Evolutionary conservation across 2,797 vertebrate species (phyloP).

Genomic region (Alosa sapidissima): DNA sequence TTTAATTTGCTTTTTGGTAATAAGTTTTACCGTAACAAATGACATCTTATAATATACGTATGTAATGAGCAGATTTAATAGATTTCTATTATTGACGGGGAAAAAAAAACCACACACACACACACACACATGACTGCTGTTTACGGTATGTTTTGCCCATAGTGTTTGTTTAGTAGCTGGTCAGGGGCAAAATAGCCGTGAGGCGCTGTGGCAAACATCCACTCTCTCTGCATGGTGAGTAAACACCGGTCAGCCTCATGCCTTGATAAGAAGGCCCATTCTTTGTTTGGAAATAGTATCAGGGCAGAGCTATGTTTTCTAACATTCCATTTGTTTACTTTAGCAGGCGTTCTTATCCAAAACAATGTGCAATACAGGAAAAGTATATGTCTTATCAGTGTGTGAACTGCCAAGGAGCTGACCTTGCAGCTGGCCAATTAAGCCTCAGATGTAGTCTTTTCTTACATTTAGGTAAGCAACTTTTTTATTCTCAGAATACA

Average conservation of each 20-base stretch:
- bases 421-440: neutral
- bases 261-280: neutral
- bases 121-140: neutral
- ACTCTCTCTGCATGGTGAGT: neutral
- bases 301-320: neutral
- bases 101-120: neutral
- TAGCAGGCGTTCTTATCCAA: conserved; percentile 7
- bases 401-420: neutral
- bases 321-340: neutral
- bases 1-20: neutral
- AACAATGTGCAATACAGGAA: conserved; percentile 21
- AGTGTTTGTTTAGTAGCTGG: neutral
- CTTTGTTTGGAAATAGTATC: neutral
- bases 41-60: neutral
- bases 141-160: neutral
- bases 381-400: neutral
- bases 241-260: neutral
- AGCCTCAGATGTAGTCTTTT: neutral
- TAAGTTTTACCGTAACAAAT: neutral
- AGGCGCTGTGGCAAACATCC: neutral
- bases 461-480: neutral
- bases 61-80: no score
- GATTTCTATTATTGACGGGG: no score
- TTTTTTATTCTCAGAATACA: neutral
- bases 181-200: neutral